Percentiles rank a stretch among this genome's conserved stretches.
These are phyloP conservation scores for Varecia variegata DNA, from an alignment of 2,797 vertebrate genomes.

Conservation along the genomic window DNA sequence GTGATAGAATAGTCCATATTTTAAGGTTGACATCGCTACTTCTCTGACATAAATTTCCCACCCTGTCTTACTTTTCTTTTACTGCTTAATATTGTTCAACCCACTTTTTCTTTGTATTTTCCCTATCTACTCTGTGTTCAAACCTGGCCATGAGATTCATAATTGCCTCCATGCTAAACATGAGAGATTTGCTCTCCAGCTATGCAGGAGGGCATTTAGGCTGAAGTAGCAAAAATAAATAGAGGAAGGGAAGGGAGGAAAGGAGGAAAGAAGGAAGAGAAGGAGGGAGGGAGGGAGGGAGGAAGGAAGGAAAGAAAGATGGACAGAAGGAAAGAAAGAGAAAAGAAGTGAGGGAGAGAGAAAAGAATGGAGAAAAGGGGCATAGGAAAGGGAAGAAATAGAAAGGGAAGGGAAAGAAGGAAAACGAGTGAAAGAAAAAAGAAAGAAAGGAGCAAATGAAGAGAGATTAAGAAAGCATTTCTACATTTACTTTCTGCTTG, in stretches of 20 bases:
- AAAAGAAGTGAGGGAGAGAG: background rate
- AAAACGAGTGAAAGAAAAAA: background rate
- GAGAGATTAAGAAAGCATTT: background rate
- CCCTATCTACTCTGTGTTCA: background rate
- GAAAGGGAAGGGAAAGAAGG: too few relatives aligned
- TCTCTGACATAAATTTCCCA: background rate
- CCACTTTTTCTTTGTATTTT: background rate
- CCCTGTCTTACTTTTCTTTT: background rate
- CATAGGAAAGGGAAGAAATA: background rate
- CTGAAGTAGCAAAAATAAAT: background rate
- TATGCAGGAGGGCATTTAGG: background rate
- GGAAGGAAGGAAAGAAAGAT: too few relatives aligned
- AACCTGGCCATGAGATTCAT: background rate
- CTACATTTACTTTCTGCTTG: background rate
- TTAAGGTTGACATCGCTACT: background rate
- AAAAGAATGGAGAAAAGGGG: background rate
- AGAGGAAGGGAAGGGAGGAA: background rate
- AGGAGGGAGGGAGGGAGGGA: fast-evolving
- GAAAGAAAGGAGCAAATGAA: background rate
- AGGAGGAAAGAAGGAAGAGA: too few relatives aligned
- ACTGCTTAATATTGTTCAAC: background rate
- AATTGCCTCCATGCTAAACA: background rate
- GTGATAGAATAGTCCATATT: background rate
- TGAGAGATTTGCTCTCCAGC: background rate
- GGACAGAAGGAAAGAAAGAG: too few relatives aligned